Conservation (phyloP, 2,113 vertebrate species). For the Coryphaenoides rupestris region DNA sequence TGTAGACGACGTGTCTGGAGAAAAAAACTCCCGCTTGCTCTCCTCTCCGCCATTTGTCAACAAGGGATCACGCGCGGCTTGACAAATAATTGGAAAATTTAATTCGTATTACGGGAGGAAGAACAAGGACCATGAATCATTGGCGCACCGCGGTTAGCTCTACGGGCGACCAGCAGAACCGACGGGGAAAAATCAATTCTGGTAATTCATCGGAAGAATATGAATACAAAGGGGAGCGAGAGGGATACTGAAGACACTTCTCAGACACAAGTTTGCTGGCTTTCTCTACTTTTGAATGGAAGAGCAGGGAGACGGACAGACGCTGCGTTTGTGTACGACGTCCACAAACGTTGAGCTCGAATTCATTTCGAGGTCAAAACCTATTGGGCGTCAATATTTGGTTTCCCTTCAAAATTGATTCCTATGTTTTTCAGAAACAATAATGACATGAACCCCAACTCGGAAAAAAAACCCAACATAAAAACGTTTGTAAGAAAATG, state of each 20-base stretch:
- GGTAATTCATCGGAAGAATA: slow-evolving; percentile 27
- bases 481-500: too few species aligned
- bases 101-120: slow-evolving; percentile 35
- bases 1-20: neutral
- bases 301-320: too few species aligned
- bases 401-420: too few species aligned
- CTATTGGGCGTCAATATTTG: too few species aligned
- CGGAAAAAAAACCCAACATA: too few species aligned
- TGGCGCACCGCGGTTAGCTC: slow-evolving; percentile 14
- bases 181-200: slow-evolving; percentile 39
- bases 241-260: neutral
- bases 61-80: slow-evolving; percentile 17
- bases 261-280: neutral
- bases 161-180: slow-evolving; percentile 28
- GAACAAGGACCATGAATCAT: slow-evolving; percentile 27
- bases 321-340: too few species aligned
- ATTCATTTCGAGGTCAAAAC: too few species aligned
- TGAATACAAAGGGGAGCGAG: slow-evolving; percentile 38
- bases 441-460: too few species aligned
- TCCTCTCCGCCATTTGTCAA: slow-evolving; percentile 33
- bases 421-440: too few species aligned
- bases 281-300: neutral
- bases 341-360: too few species aligned
- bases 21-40: neutral
- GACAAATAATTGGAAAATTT: slow-evolving; percentile 42